Base-by-base conservation (phyloP, 2,888 invertebrate species). In the Rhyacophila evoluta region DNA sequence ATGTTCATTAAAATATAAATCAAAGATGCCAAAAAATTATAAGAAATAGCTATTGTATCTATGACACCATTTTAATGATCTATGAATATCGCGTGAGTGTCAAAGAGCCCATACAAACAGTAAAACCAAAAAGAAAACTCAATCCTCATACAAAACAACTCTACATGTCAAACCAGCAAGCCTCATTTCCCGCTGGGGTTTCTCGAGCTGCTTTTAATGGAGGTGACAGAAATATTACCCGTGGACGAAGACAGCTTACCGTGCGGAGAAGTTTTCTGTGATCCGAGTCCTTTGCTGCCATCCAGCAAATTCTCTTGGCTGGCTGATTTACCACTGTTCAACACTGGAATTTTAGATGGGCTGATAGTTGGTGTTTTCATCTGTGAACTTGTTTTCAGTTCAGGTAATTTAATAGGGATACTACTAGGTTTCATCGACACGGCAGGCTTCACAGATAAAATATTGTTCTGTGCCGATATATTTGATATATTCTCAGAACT, bases 151-250 rank as follows among this genome's bases (percentile, higher is more conserved):
- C 55, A 19, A 19, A 55, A 55, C 25, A 55, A 55, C 15, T 19
- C 55, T 55, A 55, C 25, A 1, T 25, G n/a, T 69, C 33, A 69
- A 29, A 69, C 8, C 28, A 2, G 28, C 69, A 29, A 29, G 28
- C 29, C 12, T 77, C 75, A 83, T 84, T 87, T 87, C 12, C 90
- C 90, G 79, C 90, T 90, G 0, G 90, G 90, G 84, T 89, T 89
- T 83, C 86, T 89, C 11, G 92, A 92, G 83, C 91, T 92, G 83
- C 87, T 91, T 82, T 92, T 90, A 70, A 92, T 92, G 0, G 92
- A 92, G n/a, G 92, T 92, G 0, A 92, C 91, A 2, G 92, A 90
- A 77, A 90, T 88, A 74, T 89, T 90, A 0, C 88, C 89, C 2
- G 89, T 86, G 83, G 88, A 88, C 79, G 80, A 79, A 25, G 81